A percentile compares a stretch with the other conserved stretches of the same genome.
Evolutionary conservation across 2,113 vertebrate species (phyloP).

Genomic region (Hucho hucho): DNA sequence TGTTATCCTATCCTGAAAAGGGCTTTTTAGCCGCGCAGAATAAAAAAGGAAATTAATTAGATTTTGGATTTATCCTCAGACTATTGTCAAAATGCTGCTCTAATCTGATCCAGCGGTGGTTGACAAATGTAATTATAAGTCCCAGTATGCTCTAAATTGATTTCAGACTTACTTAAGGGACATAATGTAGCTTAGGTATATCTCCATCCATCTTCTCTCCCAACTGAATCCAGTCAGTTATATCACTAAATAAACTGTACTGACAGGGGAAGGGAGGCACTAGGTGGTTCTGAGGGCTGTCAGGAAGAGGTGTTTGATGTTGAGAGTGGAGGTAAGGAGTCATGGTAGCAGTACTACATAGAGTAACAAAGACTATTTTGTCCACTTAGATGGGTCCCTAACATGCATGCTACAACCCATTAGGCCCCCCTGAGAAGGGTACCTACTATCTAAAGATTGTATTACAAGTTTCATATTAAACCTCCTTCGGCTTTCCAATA

Average conservation of each 20-base stretch:
- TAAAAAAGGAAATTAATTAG: conserved; percentile 71
- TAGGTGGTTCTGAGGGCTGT: not conserved
- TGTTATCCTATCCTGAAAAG: conserved; percentile 64
- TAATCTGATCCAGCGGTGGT: conserved; percentile 67
- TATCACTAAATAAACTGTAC: not conserved
- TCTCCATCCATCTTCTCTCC: not conserved
- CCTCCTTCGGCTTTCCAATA: not conserved
- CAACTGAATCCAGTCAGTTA: not conserved
- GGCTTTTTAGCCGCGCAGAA: conserved; percentile 58
- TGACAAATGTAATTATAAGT: conserved; percentile 65
- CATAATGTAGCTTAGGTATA: conserved; percentile 52
- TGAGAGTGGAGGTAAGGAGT: not conserved
- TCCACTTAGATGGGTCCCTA: not conserved
- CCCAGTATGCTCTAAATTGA: conserved; percentile 51
- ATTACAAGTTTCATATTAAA: not conserved
- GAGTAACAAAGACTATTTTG: not conserved
- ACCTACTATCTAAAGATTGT: too few relatives aligned
- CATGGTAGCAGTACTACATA: not conserved
- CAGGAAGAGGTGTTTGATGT: not conserved
- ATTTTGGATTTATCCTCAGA: conserved; percentile 65
- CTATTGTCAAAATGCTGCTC: conserved; percentile 61
- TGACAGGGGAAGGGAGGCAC: not conserved
- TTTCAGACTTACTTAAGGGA: conserved; percentile 64
- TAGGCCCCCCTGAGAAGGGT: too few relatives aligned
- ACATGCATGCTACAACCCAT: too few relatives aligned